Percentiles rank a stretch among this genome's conserved stretches.
Conservation (phyloP, 2,888 invertebrate species). For the Epistrophella euchroma region DNA sequence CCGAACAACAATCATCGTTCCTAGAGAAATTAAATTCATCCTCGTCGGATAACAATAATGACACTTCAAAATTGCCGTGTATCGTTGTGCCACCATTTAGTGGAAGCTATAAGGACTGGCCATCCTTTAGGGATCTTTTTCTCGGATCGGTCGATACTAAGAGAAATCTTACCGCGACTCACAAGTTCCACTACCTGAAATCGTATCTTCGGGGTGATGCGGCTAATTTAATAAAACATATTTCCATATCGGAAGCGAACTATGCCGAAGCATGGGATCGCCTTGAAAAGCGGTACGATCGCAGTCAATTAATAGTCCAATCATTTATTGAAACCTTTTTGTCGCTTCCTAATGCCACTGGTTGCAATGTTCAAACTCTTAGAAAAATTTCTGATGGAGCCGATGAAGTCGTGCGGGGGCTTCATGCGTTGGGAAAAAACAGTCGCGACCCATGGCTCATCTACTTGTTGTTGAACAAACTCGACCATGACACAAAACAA, state of each 20-base stretch:
- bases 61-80: neutral
- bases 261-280: neutral
- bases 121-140: neutral
- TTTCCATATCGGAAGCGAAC: neutral
- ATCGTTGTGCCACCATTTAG: neutral
- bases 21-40: neutral
- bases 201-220: constrained; percentile 8
- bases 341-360: neutral
- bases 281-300: constrained; percentile 6
- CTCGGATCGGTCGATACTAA: no score
- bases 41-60: neutral
- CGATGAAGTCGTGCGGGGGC: neutral
- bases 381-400: no score
- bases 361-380: neutral
- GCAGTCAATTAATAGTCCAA: constrained; percentile 5
- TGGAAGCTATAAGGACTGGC: neutral
- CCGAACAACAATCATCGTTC: constrained; percentile 17
- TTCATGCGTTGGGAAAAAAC: neutral
- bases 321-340: neutral
- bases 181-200: no score
- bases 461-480: constrained; percentile 3
- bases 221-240: neutral
- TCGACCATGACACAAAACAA: neutral
- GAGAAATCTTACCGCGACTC: no score
- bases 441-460: no score